These are phyloP conservation scores for Petrosia ficiformis DNA, from an alignment of 37 sponge, comb jelly and placozoan species.

Conservation along the genomic window DNA sequence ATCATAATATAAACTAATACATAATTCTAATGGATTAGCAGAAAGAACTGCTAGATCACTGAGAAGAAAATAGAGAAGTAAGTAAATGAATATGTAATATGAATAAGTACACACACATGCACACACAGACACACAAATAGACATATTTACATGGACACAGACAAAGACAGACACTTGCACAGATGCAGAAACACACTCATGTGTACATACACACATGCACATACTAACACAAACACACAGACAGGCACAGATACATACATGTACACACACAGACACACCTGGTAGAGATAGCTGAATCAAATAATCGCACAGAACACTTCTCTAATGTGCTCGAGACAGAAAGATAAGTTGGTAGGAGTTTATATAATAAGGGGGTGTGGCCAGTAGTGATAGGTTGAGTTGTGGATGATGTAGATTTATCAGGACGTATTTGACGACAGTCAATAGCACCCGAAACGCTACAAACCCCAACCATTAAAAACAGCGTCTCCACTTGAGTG, in stretches of 20 bases:
- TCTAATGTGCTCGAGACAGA: slow-evolving; percentile 42
- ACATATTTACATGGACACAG: no score
- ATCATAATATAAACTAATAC: slow-evolving; percentile 6
- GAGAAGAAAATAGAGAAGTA: not conserved
- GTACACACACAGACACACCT: no score
- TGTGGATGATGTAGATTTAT: not conserved
- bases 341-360: slow-evolving; percentile 32
- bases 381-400: not conserved
- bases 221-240: no score
- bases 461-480: not conserved
- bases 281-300: slow-evolving; percentile 22
- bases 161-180: no score
- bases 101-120: not conserved
- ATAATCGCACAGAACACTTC: slow-evolving; percentile 6
- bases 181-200: no score
- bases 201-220: no score
- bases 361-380: not conserved
- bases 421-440: slow-evolving; percentile 10
- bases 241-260: no score
- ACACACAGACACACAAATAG: no score
- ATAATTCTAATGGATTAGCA: slow-evolving; percentile 15
- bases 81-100: not conserved
- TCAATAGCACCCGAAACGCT: slow-evolving; percentile 45
- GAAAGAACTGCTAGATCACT: slow-evolving; percentile 24
- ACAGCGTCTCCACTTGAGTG: slow-evolving; percentile 17